Percentiles rank a stretch among this genome's conserved stretches.
Conservation (phyloP, 2,888 invertebrate genomes). For the Hirtodrosophila alboralis region DNA sequence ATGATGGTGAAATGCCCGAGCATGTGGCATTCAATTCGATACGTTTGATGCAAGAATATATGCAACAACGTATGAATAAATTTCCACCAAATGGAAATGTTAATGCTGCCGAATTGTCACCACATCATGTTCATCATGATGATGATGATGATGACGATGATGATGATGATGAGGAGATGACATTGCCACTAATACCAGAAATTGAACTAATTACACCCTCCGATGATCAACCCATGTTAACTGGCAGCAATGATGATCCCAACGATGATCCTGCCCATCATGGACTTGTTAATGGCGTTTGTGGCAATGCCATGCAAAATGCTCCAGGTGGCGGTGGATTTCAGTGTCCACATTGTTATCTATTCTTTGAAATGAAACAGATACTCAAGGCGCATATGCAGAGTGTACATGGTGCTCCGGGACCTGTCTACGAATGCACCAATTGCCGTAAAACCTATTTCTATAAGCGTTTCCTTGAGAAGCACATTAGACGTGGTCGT, state of each 20-base stretch:
- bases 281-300: conserved; percentile 14
- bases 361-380: conserved; percentile 82
- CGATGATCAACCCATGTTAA: conserved; percentile 67
- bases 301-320: neutral
- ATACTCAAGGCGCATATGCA: conserved; percentile 83
- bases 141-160: conserved; percentile 54
- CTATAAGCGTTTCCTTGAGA: conserved; percentile 83
- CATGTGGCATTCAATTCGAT: conserved; percentile 78
- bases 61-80: conserved; percentile 82
- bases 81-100: conserved; percentile 63
- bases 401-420: conserved; percentile 81
- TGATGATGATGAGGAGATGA: conserved; percentile 79
- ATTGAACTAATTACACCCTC: conserved; percentile 82
- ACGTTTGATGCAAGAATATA: conserved; percentile 82
- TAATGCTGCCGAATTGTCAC: neutral
- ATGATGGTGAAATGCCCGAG: conserved; percentile 67
- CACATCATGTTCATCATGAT: too few relatives aligned
- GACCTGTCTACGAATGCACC: conserved; percentile 83
- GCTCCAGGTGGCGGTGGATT: conserved; percentile 62
- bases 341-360: conserved; percentile 82
- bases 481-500: conserved; percentile 83
- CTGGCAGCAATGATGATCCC: conserved; percentile 26
- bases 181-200: conserved; percentile 83
- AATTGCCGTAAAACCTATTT: conserved; percentile 84
- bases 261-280: conserved; percentile 22